Base-by-base conservation (phyloP, 2,113 vertebrate genomes). In the Rhinolophus sinicus region DNA sequence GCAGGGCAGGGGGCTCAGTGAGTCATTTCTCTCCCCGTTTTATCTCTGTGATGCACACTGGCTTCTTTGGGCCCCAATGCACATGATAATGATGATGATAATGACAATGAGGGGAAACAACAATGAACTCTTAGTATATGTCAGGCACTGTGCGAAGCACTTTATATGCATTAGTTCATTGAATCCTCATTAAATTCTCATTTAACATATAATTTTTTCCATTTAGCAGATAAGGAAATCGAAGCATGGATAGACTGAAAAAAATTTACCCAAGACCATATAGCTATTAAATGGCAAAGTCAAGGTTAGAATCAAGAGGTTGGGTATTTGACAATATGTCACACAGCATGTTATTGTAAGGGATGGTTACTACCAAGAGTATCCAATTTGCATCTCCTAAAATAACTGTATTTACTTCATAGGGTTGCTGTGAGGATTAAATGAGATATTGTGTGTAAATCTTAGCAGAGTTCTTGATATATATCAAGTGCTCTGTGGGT, bases 281-380 rank as follows among this genome's bases (percentile, higher is more conserved):
- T 70, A 70, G 67, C 35, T 82, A 80, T 28, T 62, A 69, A 82
- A 65, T 72, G 47, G 65, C 21, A 96, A 85, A 70, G 11, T 13
- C 28, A 77, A 90, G 65, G 67, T 73, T 73, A 60, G 44, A 88
- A 94, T 62, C n/a, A 85, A 85, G 35, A 14, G 1, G 62, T 80
- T 35, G 26, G 38, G 18, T 47, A 26, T 30, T 69, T 69, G 78
- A 73, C 28, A 84, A 28, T 47, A 50, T 40, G 50, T 10, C 18
- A 18, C 19, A 11, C 40, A 78, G n/a, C 15, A n/a, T 89, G 35
- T 88, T 81, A 62, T 11, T 35, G 4, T 77, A 72, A 80, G 93
- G 33, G 28, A 44, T 52, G 44, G 6, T 88, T 81, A 81, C 13
- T 44, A 52, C 33, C 22, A n/a, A 75, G 2, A 52, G 22, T 38